Evolutionary conservation across 2,113 vertebrate genomes (phyloP).

Genomic region (Tiliqua scincoides): DNA sequence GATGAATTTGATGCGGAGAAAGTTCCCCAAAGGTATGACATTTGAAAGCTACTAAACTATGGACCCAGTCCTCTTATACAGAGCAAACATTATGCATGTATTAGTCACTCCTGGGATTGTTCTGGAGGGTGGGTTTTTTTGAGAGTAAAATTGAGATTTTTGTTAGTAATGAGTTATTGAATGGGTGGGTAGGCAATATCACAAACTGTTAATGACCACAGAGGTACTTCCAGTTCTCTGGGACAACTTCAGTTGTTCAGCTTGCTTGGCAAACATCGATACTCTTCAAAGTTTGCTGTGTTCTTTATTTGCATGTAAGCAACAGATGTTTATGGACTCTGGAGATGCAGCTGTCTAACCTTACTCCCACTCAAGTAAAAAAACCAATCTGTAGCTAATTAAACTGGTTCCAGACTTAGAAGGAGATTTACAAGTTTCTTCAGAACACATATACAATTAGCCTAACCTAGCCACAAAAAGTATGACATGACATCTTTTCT

Average conservation of each 20-base stretch:
- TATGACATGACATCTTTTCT: not conserved
- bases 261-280: not conserved
- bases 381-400: constrained; percentile 17
- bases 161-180: constrained; percentile 47
- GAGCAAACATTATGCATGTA: constrained; percentile 6
- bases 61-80: constrained; percentile 11
- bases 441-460: not conserved
- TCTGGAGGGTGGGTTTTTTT: constrained; percentile 29
- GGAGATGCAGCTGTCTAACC: constrained; percentile 28
- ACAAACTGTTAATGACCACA: constrained; percentile 49
- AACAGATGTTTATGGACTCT: constrained; percentile 42
- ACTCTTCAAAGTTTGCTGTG: not conserved
- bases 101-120: constrained; percentile 38
- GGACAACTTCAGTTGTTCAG: constrained; percentile 25
- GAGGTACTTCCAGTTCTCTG: constrained; percentile 21
- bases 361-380: constrained; percentile 29
- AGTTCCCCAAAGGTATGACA: not conserved
- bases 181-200: constrained; percentile 21
- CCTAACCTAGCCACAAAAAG: constrained; percentile 30
- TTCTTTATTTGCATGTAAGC: constrained; percentile 10
- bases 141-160: constrained; percentile 28
- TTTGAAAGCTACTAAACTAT: not conserved
- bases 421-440: constrained; percentile 31
- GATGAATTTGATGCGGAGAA: not conserved
- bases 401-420: constrained; percentile 29